Conservation (phyloP, 2,113 vertebrate genomes). For the Thunnus maccoyii region DNA sequence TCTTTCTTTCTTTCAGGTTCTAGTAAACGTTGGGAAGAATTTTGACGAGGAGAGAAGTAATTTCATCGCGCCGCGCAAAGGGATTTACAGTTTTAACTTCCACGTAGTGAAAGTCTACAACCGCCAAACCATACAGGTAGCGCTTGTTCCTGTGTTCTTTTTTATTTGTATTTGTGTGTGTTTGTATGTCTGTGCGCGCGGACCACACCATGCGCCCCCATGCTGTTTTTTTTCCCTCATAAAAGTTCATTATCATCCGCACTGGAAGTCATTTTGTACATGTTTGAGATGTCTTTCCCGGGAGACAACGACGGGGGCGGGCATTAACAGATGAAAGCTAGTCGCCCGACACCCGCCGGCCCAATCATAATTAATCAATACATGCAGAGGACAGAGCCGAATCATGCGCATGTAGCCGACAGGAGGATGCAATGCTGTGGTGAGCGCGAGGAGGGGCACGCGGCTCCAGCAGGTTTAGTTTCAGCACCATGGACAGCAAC, state of each 20-base stretch:
- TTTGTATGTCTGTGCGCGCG: background rate
- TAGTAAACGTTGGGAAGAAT: constrained; percentile 95
- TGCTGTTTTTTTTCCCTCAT: background rate
- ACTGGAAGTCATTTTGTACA: constrained; percentile 49
- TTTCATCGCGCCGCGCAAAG: constrained; percentile 96
- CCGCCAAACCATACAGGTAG: constrained; percentile 97
- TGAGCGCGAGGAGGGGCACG: constrained; percentile 9
- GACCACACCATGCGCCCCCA: background rate
- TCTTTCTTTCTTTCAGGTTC: constrained; percentile 84
- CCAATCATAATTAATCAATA: constrained; percentile 76
- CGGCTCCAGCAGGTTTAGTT: constrained; percentile 19
- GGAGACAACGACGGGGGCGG: constrained; percentile 46
- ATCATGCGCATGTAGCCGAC: constrained; percentile 6
- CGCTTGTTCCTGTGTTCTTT: constrained; percentile 71
- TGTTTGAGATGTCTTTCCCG: constrained; percentile 53
- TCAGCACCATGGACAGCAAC: constrained; percentile 74
- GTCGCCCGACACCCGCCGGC: constrained; percentile 40
- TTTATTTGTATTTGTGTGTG: constrained; percentile 18
- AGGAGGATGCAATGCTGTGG: constrained; percentile 26
- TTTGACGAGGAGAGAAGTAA: constrained; percentile 97
- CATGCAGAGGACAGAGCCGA: constrained; percentile 42
- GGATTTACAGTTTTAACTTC: constrained; percentile 99
- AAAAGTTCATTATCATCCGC: constrained; percentile 45
- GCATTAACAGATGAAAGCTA: constrained; percentile 65
- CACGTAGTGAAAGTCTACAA: constrained; percentile 99